Evolutionary conservation across 30 jellyfish, hydroid and myxozoan species (phyloP).

Genomic region (Catostylus mosaicus): DNA sequence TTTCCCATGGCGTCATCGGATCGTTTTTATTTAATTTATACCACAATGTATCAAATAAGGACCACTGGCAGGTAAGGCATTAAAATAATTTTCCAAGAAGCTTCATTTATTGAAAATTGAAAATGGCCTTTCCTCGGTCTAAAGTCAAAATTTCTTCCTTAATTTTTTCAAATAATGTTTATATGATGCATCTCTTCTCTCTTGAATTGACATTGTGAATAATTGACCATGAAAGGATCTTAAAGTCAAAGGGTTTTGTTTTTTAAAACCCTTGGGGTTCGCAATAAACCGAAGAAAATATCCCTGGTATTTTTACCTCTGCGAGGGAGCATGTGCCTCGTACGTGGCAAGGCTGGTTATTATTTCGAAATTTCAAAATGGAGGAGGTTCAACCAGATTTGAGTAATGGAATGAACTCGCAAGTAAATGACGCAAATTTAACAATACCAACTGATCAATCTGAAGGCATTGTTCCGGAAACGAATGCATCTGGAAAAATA

Average conservation of each 20-base stretch:
- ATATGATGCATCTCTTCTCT: background rate
- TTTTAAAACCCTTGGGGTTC: background rate
- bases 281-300: background rate
- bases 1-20: too few species aligned
- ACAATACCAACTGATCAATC: slow-evolving; percentile 58
- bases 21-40: too few species aligned
- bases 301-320: background rate
- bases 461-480: background rate
- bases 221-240: background rate
- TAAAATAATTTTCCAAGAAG: too few species aligned
- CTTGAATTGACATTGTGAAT: background rate
- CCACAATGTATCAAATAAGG: too few species aligned
- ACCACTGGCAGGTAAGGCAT: too few species aligned
- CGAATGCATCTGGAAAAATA: slow-evolving; percentile 3
- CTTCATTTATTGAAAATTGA: too few species aligned
- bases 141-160: background rate
- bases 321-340: slow-evolving; percentile 26
- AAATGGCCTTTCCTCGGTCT: too few species aligned
- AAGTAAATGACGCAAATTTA: slow-evolving; percentile 2
- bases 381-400: slow-evolving; percentile 56
- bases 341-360: slow-evolving; percentile 50
- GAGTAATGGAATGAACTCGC: background rate
- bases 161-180: background rate
- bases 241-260: background rate
- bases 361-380: slow-evolving; percentile 28